Percentiles rank a stretch among this genome's conserved stretches.
phyloP scores from a whole-genome alignment of 2,888 invertebrate species.

The Pollenia amentaria region DNA sequence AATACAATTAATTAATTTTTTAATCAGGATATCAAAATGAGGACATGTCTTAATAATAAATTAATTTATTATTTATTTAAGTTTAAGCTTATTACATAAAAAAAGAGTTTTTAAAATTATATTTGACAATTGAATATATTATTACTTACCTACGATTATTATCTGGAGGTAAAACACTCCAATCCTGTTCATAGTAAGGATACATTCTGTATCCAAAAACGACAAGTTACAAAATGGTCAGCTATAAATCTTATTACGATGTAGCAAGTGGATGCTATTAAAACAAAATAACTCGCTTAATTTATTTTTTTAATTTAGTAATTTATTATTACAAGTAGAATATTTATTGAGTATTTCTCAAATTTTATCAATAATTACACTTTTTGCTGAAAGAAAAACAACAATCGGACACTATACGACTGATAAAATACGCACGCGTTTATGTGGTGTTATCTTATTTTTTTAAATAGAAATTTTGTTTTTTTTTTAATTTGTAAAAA shows the following conservation, averaged over 20 bases:
- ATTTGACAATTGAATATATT: background rate
- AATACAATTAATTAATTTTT: too few relatives aligned
- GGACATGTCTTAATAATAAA: too few relatives aligned
- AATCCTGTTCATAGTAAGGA: conserved; percentile 90
- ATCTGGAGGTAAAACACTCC: conserved; percentile 94
- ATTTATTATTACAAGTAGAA: too few relatives aligned
- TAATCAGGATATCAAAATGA: too few relatives aligned
- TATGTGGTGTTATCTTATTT: conserved; percentile 59
- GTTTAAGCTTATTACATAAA: too few relatives aligned
- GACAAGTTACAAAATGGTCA: background rate
- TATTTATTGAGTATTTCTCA: background rate
- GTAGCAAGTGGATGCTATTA: background rate
- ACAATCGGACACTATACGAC: conserved; percentile 26
- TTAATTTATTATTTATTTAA: too few relatives aligned
- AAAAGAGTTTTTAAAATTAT: too few relatives aligned
- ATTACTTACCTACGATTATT: conserved; percentile 91
- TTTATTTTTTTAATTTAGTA: background rate
- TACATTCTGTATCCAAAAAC: conserved; percentile 78
- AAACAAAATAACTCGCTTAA: background rate
- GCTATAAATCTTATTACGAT: background rate
- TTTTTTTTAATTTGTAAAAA: conserved; percentile 7
- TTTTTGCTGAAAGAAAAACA: conserved; percentile 33
- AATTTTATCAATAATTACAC: conserved; percentile 28
- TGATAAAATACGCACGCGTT: conserved; percentile 60
- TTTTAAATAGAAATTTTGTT: conserved; percentile 1